Conservation (phyloP, 1,140 invertebrate genomes). For the Megathymus violae region DNA sequence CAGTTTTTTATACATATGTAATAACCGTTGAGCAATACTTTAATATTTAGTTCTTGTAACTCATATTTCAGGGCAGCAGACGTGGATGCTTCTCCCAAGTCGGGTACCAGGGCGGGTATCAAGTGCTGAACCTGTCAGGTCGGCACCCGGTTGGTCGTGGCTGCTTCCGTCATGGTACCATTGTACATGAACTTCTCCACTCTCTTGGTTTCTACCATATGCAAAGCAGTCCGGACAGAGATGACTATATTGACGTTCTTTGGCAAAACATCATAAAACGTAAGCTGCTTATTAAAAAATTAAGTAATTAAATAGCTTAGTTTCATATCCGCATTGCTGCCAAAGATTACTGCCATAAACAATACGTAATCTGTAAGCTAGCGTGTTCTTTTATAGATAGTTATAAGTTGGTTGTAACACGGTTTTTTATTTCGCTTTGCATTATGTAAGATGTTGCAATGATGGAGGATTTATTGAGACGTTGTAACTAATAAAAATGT, state of each 20-base stretch:
- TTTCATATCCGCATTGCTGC: constrained; percentile 5
- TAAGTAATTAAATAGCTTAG: constrained; percentile 12
- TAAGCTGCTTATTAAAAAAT: constrained; percentile 44
- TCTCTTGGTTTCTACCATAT: constrained; percentile 89
- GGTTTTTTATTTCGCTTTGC: no score
- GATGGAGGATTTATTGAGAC: constrained; percentile 11
- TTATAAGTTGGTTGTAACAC: background rate
- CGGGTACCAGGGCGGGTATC: constrained; percentile 78
- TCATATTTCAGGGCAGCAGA: constrained; percentile 69
- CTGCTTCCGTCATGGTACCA: constrained; percentile 83
- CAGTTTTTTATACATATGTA: no score
- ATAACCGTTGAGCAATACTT: no score
- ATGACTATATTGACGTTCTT: constrained; percentile 87
- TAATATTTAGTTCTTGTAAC: background rate
- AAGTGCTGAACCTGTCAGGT: constrained; percentile 80
- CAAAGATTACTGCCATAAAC: background rate
- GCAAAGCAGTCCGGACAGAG: constrained; percentile 88
- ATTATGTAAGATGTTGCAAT: background rate
- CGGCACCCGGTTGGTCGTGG: constrained; percentile 75
- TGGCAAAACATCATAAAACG: constrained; percentile 87
- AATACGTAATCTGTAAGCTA: background rate
- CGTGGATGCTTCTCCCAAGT: constrained; percentile 84
- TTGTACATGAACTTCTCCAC: constrained; percentile 89
- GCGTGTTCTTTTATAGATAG: constrained; percentile 1
- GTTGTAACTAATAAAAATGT: constrained; percentile 1